A percentile compares a stretch with the other conserved stretches of the same genome.
These are phyloP conservation scores for Trichonephila clavata DNA, from an alignment of 1,140 invertebrate genomes.

Conservation along the genomic window DNA sequence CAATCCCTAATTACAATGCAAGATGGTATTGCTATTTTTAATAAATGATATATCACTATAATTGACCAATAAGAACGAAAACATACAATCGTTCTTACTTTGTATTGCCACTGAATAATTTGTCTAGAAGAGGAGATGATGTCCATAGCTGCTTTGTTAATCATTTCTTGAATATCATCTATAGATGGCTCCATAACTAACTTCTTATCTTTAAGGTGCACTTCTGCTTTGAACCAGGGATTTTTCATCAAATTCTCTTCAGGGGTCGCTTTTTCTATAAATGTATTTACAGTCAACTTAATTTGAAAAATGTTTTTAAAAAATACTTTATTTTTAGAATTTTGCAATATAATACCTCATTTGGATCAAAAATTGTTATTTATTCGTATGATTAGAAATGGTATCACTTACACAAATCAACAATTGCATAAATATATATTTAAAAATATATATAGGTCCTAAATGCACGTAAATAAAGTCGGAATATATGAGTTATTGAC, in stretches of 20 bases:
- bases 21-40: too few relatives aligned
- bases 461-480: too few relatives aligned
- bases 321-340: background rate
- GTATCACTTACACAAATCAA: too few relatives aligned
- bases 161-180: conserved; percentile 94
- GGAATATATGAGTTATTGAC: too few relatives aligned
- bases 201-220: conserved; percentile 17
- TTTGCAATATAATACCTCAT: background rate
- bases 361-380: too few relatives aligned
- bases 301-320: background rate
- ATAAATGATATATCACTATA: too few relatives aligned
- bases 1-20: too few relatives aligned
- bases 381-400: too few relatives aligned
- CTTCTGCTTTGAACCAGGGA: conserved; percentile 60
- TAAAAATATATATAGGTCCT: too few relatives aligned
- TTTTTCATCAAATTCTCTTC: conserved; percentile 6
- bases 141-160: conserved; percentile 90
- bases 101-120: conserved; percentile 89
- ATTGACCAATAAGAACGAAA: too few relatives aligned
- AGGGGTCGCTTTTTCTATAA: conserved; percentile 28
- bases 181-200: conserved; percentile 85
- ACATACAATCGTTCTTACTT: background rate
- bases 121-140: conserved; percentile 94
- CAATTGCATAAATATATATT: too few relatives aligned
- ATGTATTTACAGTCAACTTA: background rate